Evolutionary conservation across 2,797 vertebrate genomes (phyloP), one percentile per base, ranked within the genome.

Genomic region (Epinephelus awoara): DNA sequence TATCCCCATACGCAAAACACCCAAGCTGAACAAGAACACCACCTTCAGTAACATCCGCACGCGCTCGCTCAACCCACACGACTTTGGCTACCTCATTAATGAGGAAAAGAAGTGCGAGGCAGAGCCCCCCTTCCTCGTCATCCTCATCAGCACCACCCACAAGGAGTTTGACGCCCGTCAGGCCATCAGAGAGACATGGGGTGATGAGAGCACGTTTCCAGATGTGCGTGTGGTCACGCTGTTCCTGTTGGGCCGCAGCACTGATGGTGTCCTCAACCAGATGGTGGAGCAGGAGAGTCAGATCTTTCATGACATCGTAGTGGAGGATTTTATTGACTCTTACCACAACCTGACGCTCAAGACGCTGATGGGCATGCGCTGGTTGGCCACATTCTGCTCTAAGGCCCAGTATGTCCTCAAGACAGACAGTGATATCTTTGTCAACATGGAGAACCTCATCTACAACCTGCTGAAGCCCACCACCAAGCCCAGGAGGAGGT

Each of bases 251-350:
- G 98, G 98, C 51, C 97, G 95, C 92, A 98, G 97, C 13, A 85
- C 95, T 0, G 98, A 99, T 29, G 87, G 90, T 0, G 97, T 99
- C 74, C 96, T 99, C 87, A 99, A 99, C 91, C 97, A 98, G 94
- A 99, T 99, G 98, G 97, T 99, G 79, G 98, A 98, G 83, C 98
- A 99, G 91, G 98, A 99, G 94, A 99, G 98, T 79, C 98, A 99
- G 80, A 99, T 99, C 91, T 99, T 99, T 85, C 98, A 99, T 0
- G 98, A 99, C 91, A 96, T 99, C 3, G 96, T 99, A 0, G 97
- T 99, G 79, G 98, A 99, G 89, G 98, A 99, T 90, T 99, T 99
- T 66, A 95, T 98, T 0, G 98, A 99, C 91, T 99, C 98, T 1
- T 99, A 99, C 82, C 98, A 98, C 91, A 99, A 99, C 88, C 95